A percentile compares a stretch with the other conserved stretches of the same genome.
Evolutionary conservation across 2,888 invertebrate genomes (phyloP).

Genomic region (Esperia sulphurella): DNA sequence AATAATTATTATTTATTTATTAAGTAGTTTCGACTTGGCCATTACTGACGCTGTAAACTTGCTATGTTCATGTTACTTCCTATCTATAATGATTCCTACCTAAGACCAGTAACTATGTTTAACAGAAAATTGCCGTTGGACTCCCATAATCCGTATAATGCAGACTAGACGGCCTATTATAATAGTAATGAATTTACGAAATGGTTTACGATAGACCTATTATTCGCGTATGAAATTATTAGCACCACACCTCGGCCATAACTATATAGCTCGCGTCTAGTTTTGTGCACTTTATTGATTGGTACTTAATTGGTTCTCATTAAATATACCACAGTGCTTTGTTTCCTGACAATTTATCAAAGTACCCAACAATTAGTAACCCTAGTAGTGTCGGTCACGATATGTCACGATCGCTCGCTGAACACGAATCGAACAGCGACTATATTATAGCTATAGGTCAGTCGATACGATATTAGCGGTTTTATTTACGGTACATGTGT

Average conservation of each 20-base stretch:
- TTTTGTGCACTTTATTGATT: slow-evolving; percentile 28
- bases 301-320: slow-evolving; percentile 32
- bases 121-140: too few species aligned
- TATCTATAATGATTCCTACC: too few species aligned
- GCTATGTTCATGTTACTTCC: too few species aligned
- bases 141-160: too few species aligned
- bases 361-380: slow-evolving; percentile 50
- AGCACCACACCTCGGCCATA: not conserved
- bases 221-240: too few species aligned
- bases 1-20: too few species aligned
- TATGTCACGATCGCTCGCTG: slow-evolving; percentile 36
- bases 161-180: too few species aligned
- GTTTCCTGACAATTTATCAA: slow-evolving; percentile 31
- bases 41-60: too few species aligned
- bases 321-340: slow-evolving; percentile 22
- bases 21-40: too few species aligned
- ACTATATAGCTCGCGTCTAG: not conserved
- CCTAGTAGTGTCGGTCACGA: slow-evolving; percentile 45
- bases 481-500: not conserved
- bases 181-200: too few species aligned
- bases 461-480: not conserved
- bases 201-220: too few species aligned
- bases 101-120: too few species aligned
- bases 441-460: not conserved
- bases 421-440: slow-evolving; percentile 30